Conservation (phyloP, 2,888 invertebrate genomes). For the Polydrusus pterygomalis region DNA sequence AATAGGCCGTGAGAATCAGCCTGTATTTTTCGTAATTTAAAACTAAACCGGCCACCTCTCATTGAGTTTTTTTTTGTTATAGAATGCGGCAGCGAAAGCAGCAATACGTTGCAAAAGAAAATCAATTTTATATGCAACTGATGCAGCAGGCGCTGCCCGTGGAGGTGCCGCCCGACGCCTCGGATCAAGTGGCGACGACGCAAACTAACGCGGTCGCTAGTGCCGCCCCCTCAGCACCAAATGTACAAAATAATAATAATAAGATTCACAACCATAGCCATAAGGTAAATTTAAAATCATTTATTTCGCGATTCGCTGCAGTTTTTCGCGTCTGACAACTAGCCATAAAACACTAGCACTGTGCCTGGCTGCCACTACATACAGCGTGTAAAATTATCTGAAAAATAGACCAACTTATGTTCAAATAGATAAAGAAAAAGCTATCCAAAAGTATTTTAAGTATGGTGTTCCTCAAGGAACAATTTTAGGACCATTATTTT, state of each 20-base stretch:
- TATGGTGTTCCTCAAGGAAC: too few species aligned
- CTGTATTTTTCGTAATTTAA: background rate
- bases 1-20: too few species aligned
- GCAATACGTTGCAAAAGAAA: conserved; percentile 94
- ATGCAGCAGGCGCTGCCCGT: conserved; percentile 92
- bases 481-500: too few species aligned
- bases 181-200: conserved; percentile 49
- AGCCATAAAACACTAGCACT: too few species aligned
- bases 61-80: conserved; percentile 11
- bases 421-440: too few species aligned
- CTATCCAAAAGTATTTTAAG: too few species aligned
- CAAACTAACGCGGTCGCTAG: conserved; percentile 21
- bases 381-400: too few species aligned
- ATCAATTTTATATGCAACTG: conserved; percentile 95
- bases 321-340: too few species aligned
- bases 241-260: conserved; percentile 63
- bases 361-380: too few species aligned
- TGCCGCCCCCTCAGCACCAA: conserved; percentile 54
- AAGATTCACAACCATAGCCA: conserved; percentile 62
- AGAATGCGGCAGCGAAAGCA: conserved; percentile 93
- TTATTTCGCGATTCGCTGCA: too few species aligned
- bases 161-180: conserved; percentile 62
- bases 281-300: conserved; percentile 22
- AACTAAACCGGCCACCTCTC: too few species aligned
- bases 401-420: too few species aligned